These are phyloP conservation scores for Clepsis dumicolana DNA, from an alignment of 2,888 invertebrate species.

Conservation along the genomic window DNA sequence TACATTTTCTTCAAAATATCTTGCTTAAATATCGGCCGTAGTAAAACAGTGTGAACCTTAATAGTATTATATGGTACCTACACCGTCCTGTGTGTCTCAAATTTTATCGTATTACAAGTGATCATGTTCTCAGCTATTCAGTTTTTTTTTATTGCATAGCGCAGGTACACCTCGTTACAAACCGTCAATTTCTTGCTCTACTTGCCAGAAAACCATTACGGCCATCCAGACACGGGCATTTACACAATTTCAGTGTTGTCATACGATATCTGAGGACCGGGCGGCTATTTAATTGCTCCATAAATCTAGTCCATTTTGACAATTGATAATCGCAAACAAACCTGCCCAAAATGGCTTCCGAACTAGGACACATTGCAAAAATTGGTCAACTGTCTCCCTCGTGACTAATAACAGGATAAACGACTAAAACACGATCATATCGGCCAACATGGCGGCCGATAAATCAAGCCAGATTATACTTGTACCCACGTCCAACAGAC, in stretches of 20 bases:
- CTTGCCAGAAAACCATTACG: too few species aligned
- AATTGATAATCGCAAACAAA: neutral
- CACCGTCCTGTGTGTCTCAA: too few species aligned
- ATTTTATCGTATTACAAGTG: too few species aligned
- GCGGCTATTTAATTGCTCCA: neutral
- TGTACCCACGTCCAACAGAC: slow-evolving; percentile 18
- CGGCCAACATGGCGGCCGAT: slow-evolving; percentile 19
- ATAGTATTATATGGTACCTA: too few species aligned
- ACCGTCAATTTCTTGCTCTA: too few species aligned
- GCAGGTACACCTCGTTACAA: too few species aligned
- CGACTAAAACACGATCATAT: slow-evolving; percentile 9
- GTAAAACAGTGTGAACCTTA: too few species aligned
- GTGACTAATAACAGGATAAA: neutral
- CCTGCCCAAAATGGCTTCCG: neutral
- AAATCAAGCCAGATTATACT: slow-evolving; percentile 35
- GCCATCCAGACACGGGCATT: too few species aligned
- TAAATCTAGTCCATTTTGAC: neutral
- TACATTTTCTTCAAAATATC: too few species aligned
- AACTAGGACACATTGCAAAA: neutral
- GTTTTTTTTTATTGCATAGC: too few species aligned
- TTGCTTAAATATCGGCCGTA: too few species aligned
- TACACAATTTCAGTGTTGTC: neutral
- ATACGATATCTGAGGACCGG: neutral
- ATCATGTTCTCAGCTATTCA: too few species aligned
- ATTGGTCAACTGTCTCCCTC: neutral